Evolutionary conservation across 2,113 vertebrate genomes (phyloP).

Genomic region (Tringa solitaria): DNA sequence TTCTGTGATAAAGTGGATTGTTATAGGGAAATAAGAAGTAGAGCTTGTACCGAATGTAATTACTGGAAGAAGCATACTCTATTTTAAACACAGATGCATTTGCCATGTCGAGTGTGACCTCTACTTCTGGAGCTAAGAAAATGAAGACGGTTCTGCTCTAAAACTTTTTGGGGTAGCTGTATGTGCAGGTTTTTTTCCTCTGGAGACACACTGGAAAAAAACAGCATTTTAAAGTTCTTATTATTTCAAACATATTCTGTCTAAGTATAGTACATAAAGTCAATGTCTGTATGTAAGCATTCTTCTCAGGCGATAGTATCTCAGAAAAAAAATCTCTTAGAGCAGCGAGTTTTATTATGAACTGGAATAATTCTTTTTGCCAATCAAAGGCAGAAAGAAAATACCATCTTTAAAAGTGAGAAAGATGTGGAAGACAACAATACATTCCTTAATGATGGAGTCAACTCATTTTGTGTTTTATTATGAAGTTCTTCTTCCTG

Average conservation of each 20-base stretch:
- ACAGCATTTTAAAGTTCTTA: not conserved
- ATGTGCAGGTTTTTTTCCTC: not conserved
- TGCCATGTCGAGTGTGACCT: not conserved
- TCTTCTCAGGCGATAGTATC: not conserved
- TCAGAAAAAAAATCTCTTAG: not conserved
- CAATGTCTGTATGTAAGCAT: rapidly evolving
- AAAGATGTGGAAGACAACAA: not conserved
- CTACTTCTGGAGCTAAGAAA: not conserved
- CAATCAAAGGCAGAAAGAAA: not conserved
- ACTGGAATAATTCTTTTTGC: not conserved
- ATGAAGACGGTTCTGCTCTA: not conserved
- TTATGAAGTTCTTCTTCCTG: slow-evolving; percentile 25
- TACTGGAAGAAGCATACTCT: not conserved
- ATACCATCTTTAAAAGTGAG: not conserved
- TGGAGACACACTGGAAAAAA: not conserved
- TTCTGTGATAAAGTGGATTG: not conserved
- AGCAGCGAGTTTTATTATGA: not conserved
- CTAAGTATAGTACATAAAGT: not conserved
- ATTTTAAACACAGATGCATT: not conserved
- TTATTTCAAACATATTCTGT: not conserved
- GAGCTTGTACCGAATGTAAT: not conserved
- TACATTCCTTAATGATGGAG: not conserved
- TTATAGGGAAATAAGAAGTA: not conserved
- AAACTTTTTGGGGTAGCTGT: not conserved
- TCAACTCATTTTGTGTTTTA: slow-evolving; percentile 1